Conservation (phyloP, 2,113 vertebrate species). For the Etheostoma spectabile region DNA sequence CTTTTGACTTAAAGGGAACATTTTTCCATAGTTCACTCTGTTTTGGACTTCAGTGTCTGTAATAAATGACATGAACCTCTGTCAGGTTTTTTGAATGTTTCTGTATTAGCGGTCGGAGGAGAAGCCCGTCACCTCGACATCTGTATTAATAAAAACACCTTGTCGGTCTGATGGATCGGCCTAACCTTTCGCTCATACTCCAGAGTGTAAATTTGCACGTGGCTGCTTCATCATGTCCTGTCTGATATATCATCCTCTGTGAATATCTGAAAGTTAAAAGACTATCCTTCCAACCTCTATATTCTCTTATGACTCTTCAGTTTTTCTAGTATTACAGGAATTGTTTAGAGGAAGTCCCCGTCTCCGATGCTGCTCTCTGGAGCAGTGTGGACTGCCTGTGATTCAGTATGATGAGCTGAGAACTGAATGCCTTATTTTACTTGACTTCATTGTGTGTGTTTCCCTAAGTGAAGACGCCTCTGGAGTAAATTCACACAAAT, state of each 20-base stretch:
- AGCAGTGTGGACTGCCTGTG: neutral
- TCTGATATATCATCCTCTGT: neutral
- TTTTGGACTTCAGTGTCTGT: neutral
- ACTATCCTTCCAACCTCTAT: neutral
- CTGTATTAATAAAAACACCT: neutral
- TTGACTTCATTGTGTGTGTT: neutral
- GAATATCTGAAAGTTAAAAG: neutral
- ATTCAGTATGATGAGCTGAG: neutral
- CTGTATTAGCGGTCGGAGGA: neutral
- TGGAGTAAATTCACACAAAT: conserved; percentile 26
- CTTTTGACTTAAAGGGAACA: neutral
- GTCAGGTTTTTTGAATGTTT: neutral
- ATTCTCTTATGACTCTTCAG: neutral
- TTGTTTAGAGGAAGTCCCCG: neutral
- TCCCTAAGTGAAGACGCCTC: neutral
- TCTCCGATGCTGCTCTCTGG: neutral
- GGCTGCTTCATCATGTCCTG: neutral
- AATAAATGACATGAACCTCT: neutral
- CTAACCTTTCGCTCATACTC: conserved; percentile 2
- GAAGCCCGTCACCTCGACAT: neutral
- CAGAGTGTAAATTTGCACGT: conserved; percentile 2
- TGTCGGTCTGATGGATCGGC: neutral
- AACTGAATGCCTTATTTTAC: neutral
- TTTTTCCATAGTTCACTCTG: neutral
- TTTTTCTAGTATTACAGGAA: neutral